Evolutionary conservation across 2,797 vertebrate genomes (phyloP), one percentile per base, ranked within the genome.

Genomic region (Mormyrops attenuatus): DNA sequence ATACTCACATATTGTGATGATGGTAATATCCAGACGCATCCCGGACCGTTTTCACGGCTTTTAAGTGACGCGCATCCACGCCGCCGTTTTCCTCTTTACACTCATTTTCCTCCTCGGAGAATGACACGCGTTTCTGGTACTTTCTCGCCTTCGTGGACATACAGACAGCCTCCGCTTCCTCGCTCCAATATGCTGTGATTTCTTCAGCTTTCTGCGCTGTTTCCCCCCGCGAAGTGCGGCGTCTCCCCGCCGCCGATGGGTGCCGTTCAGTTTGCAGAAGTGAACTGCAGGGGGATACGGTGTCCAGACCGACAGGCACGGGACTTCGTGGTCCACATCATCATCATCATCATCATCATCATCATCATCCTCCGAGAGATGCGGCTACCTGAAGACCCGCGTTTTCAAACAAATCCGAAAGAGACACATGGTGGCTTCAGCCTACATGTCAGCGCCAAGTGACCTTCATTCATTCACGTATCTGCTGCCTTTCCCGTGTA

Each of bases 11-110:
- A 60, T 89, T 91, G 50, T 91, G 53, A 0, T 90, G 89, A 77
- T 91, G 84, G 49, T 85, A 90, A 77, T 90, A 91, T 73, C 92
- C 91, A 80, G 90, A 90, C 0, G 90, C 85, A 57, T 92, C 92
- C 88, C 87, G 82, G 52, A 57, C 63, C 2, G 88, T 91, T 66
- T 89, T 90, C 66, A 87, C 85, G 15, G 92, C 89, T 88, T 90
- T 93, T 90, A 92, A n/a, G 92, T 92, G 44, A 91, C 90, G 92
- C 89, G 91, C 89, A 89, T 92, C 92, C 92, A 94, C 88, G 88
- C 92, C 91, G 86, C 93, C 93, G 92, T 94, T 94, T 89, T 94
- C 93, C 88, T 94, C 92, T 90, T 93, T 93, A 90, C 92, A 92
- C 88, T 92, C 88, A 89, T 91, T 91, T 85, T 94, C 93, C 53